Base-by-base conservation (phyloP, 2,113 vertebrate species). In the Lota lota region DNA sequence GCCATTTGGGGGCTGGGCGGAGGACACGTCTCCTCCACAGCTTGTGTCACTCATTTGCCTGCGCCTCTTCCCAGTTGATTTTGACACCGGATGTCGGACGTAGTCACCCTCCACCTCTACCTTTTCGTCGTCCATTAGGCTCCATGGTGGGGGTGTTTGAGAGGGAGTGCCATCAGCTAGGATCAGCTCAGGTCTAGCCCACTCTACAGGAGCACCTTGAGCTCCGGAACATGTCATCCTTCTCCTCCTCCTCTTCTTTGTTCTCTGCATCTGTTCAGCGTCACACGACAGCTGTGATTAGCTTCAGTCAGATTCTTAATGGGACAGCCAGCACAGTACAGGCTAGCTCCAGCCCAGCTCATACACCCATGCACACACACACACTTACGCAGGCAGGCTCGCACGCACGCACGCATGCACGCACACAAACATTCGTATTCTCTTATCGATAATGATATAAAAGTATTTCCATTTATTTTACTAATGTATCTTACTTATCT, bases 271-370 rank as follows among this genome's bases (percentile, higher is more conserved):
- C 89, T 92, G 90, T 82, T 91, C 85, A 87, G 83, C 86, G 77
- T 91, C 88, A 87, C 79, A 88, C 85, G 89, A 90, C 89, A 90
- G 78, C 79, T 69, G 67, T 89, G 88, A 92, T 91, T 89, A 90
- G 79, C 82, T 81, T 91, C 89, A 88, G 80, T 82, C 85, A 84
- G 88, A 85, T 76, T 88, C 88, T 87, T 91, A 90, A 90, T 91
- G 89, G 90, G 90, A 89, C 87, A 86, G 83, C 72, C 17, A 14
- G 40, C 40, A 28, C 67, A 79, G 79, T 79, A 78, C 76, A 77
- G 81, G 77, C 72, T 21, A 22, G 58, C n/a, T 19, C 7, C n/a
- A 81, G 73, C 66, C 74, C 24, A 33, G 62, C 58, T 61, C 50
- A 75, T 56, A 71, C 72, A 72, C 61, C 64, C 67, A 61, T 72